A percentile compares a stretch with the other conserved stretches of the same genome.
Conservation (phyloP, 2,888 invertebrate genomes). For the Muscina levida region DNA sequence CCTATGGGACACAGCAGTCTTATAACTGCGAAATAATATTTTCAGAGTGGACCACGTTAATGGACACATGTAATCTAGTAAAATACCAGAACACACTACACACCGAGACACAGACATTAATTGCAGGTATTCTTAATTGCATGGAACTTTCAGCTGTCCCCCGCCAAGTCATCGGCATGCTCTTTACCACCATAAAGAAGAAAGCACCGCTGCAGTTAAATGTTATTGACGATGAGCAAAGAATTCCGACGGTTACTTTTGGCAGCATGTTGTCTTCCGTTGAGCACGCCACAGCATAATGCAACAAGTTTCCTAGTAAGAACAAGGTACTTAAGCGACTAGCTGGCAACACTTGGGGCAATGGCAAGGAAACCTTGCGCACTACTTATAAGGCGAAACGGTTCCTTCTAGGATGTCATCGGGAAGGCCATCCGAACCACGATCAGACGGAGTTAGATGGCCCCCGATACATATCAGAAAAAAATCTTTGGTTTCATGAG, state of each 20-base stretch:
- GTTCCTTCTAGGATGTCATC: neutral
- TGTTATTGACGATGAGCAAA: neutral
- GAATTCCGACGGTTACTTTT: constrained; percentile 1
- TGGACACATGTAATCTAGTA: too few relatives aligned
- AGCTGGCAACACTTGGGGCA: constrained; percentile 27
- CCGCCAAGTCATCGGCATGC: constrained; percentile 10
- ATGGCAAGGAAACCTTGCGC: constrained; percentile 15
- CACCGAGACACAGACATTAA: too few relatives aligned
- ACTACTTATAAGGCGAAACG: constrained; percentile 16
- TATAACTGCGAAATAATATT: too few relatives aligned
- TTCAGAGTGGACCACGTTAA: too few relatives aligned
- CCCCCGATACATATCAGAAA: neutral
- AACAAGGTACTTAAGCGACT: constrained; percentile 24
- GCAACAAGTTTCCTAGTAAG: neutral
- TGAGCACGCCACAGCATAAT: constrained; percentile 5
- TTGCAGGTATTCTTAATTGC: too few relatives aligned
- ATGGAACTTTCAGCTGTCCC: too few relatives aligned
- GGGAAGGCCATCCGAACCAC: neutral
- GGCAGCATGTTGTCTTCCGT: neutral
- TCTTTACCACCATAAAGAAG: constrained; percentile 6
- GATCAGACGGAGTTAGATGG: neutral
- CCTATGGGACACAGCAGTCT: too few relatives aligned
- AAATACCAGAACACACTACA: too few relatives aligned
- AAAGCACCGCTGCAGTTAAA: neutral
- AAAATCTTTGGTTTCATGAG: too few relatives aligned